A percentile compares a stretch with the other conserved stretches of the same genome.
Conservation (phyloP, 2,113 vertebrate species). For the Murina feae region DNA sequence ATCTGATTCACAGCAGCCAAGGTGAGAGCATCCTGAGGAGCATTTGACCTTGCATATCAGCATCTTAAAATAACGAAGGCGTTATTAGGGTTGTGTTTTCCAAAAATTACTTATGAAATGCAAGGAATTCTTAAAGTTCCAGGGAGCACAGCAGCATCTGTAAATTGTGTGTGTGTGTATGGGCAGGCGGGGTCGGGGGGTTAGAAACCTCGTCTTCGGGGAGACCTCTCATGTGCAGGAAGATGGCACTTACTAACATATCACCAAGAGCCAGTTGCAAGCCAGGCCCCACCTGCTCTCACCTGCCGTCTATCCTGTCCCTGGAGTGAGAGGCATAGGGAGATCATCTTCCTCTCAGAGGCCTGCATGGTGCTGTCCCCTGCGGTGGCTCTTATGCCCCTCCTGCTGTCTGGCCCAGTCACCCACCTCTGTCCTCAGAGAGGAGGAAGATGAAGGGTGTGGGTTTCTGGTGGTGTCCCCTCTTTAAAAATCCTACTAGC, state of each 20-base stretch:
- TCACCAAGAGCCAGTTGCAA: not conserved
- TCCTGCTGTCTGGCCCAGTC: not conserved
- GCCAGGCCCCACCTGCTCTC: not conserved
- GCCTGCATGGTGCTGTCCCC: not conserved
- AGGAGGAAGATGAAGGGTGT: not conserved
- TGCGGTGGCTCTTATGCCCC: not conserved
- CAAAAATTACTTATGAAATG: not conserved
- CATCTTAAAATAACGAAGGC: not conserved
- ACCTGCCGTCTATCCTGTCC: not conserved
- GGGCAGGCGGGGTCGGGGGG: too few relatives aligned
- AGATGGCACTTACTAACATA: not conserved
- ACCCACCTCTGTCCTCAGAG: not conserved
- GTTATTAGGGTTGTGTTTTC: not conserved
- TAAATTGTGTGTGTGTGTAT: not conserved
- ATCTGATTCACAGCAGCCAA: not conserved
- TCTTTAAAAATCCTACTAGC: not conserved
- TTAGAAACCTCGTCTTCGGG: not conserved
- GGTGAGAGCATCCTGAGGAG: too few relatives aligned
- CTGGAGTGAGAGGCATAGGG: not conserved
- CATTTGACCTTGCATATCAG: not conserved
- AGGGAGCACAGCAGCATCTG: not conserved
- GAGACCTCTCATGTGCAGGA: not conserved
- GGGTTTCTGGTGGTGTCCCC: not conserved
- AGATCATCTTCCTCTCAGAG: not conserved
- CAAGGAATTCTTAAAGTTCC: not conserved